Base-by-base conservation (phyloP, 2,888 invertebrate species). In the Epirrhoe tristata region DNA sequence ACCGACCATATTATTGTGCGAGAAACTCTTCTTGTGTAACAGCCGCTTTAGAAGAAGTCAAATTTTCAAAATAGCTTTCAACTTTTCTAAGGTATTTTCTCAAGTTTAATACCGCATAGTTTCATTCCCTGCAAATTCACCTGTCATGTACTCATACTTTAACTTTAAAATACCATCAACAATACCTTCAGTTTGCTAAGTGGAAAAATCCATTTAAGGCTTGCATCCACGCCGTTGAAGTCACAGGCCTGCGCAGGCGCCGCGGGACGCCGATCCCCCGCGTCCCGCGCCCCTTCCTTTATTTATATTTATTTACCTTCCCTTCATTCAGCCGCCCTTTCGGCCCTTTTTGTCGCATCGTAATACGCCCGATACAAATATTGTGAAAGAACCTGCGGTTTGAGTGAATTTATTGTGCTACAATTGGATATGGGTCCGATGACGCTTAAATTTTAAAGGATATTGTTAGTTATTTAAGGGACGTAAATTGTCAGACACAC, bases 281-380 rank as follows among this genome's bases (percentile, higher is more conserved):
- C 48, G 17, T 59, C 58, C 55, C 82, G 78, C 79, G 63, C 82
- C 78, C 75, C 80, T 66, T 74, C 89, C 91, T 92, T 93, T 92
- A 93, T 93, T 93, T 93, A 92, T 93, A 91, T 93, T 93, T 93
- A 93, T 93, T 93, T 93, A 93, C 92, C 92, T 92, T 91, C 92
- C 91, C 91, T 93, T 92, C 93, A 93, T 93, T 93, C 91, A 93
- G 87, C 86, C 91, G 92, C 91, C 93, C 89, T 91, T 92, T 92
- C 91, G 91, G 92, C 87, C 89, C 87, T 91, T 93, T 93, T 93
- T 93, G 92, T 89, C 90, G 87, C 87, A 77, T 81, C 81, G 82
- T 85, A 86, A 87, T 86, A 85, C 86, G 84, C 84, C 88, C 89
- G 92, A 89, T 89, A 93, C 92, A 93, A 93, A 93, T 92, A 93